phyloP scores from a whole-genome alignment of 2,113 vertebrate genomes.

The Deroptyus accipitrinus region DNA sequence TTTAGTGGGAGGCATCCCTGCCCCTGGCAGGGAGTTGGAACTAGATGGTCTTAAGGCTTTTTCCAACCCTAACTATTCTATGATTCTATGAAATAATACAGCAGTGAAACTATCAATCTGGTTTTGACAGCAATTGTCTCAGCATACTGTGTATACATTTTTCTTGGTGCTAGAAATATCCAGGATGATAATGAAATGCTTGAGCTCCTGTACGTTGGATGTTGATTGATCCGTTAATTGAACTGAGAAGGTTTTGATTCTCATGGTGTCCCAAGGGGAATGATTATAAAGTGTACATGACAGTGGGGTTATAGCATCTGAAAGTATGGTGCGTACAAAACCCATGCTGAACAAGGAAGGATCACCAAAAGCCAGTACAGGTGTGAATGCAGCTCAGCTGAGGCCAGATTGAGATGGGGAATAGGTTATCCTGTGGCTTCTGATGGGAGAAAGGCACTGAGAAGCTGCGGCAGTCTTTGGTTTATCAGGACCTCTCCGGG shows the following conservation, averaged over 20 bases:
- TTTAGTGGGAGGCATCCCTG: neutral
- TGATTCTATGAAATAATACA: neutral
- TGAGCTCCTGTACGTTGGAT: neutral
- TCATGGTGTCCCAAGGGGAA: neutral
- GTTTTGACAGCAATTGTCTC: neutral
- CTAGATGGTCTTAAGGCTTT: neutral
- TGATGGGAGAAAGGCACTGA: neutral
- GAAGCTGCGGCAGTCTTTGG: neutral
- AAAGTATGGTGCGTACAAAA: neutral
- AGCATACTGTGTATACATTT: neutral
- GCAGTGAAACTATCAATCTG: neutral
- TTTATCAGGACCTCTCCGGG: neutral
- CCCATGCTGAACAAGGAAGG: neutral
- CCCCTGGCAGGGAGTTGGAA: neutral
- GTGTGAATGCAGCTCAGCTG: neutral
- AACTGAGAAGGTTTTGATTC: neutral
- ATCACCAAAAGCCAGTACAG: neutral
- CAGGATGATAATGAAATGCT: neutral
- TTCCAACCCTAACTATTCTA: neutral
- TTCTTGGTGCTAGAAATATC: neutral
- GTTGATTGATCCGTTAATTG: neutral
- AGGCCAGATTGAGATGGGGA: neutral
- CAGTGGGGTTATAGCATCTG: neutral
- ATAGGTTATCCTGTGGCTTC: neutral
- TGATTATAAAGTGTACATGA: neutral